A percentile compares a stretch with the other conserved stretches of the same genome.
phyloP scores from a whole-genome alignment of 1,140 invertebrate genomes.

The Penaeus indicus region DNA sequence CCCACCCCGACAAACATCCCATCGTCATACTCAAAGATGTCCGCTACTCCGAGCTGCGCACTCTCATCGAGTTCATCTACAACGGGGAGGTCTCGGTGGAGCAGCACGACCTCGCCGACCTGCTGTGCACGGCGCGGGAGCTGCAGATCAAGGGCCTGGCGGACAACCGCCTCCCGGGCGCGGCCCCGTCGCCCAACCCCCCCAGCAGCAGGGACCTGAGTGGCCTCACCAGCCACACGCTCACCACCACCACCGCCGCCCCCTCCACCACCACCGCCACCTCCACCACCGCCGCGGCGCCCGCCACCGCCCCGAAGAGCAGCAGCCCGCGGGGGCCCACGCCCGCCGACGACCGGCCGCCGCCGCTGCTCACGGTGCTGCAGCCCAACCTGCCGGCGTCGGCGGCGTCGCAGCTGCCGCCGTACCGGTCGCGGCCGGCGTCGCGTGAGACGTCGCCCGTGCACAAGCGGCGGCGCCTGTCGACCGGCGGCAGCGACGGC shows the following conservation, averaged over 20 bases:
- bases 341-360: slow-evolving; percentile 51
- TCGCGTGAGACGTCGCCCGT: slow-evolving; percentile 56
- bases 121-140: slow-evolving; percentile 84
- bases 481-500: slow-evolving; percentile 41
- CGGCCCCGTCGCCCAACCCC: slow-evolving; percentile 17
- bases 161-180: slow-evolving; percentile 76
- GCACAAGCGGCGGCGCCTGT: slow-evolving; percentile 58
- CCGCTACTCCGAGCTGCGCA: slow-evolving; percentile 87
- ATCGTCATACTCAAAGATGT: slow-evolving; percentile 92
- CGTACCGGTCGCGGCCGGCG: slow-evolving; percentile 42
- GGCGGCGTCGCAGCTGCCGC: slow-evolving; percentile 40
- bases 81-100: slow-evolving; percentile 93
- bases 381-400: slow-evolving; percentile 42
- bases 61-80: slow-evolving; percentile 93
- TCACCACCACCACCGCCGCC: slow-evolving; percentile 35
- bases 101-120: slow-evolving; percentile 88
- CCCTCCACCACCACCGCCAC: slow-evolving; percentile 37
- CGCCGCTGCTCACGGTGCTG: slow-evolving; percentile 41
- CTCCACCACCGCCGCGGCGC: slow-evolving; percentile 33
- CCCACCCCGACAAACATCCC: slow-evolving; percentile 91
- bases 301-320: slow-evolving; percentile 33
- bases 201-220: slow-evolving; percentile 31
- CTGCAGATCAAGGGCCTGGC: slow-evolving; percentile 89
- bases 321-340: slow-evolving; percentile 40
- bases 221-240: slow-evolving; percentile 13